These are phyloP conservation scores for Ditylenchus dipsaci DNA, from an alignment of 1,140 invertebrate species.

Conservation along the genomic window DNA sequence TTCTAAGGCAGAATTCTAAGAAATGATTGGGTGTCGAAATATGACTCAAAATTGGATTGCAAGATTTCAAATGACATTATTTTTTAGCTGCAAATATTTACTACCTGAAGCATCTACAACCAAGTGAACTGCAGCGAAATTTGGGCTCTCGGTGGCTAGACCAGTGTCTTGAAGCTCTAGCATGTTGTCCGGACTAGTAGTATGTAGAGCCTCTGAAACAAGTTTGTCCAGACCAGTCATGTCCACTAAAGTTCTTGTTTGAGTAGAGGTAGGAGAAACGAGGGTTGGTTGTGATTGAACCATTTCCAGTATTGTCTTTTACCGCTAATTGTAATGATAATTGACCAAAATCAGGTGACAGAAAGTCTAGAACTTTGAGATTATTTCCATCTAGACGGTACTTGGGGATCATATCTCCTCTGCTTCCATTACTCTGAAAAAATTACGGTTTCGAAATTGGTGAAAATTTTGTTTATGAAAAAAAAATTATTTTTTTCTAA, in stretches of 20 bases:
- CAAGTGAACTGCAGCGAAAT: constrained; percentile 21
- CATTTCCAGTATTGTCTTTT: neutral
- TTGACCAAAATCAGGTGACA: neutral
- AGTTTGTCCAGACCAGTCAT: neutral
- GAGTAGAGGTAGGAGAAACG: neutral
- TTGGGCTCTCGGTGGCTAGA: neutral
- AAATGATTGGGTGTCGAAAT: too few species aligned
- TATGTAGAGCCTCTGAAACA: neutral
- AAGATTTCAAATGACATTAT: neutral
- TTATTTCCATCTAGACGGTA: neutral
- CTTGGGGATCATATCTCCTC: neutral
- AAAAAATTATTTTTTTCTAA: neutral
- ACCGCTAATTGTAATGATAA: neutral
- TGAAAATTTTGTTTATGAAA: too few species aligned
- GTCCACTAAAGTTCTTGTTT: constrained; percentile 5
- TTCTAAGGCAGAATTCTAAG: too few species aligned
- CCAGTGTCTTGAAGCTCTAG: constrained; percentile 2
- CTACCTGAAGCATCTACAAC: neutral
- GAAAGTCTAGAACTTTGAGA: neutral
- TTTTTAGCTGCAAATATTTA: neutral
- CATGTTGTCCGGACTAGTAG: neutral
- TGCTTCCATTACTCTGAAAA: too few species aligned
- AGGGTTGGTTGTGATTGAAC: neutral
- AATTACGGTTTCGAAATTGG: too few species aligned
- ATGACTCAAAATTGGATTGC: too few species aligned